Percentiles rank a stretch among this genome's conserved stretches.
Evolutionary conservation across 2,888 invertebrate genomes (phyloP).

Genomic region (Cartodere bifasciata): DNA sequence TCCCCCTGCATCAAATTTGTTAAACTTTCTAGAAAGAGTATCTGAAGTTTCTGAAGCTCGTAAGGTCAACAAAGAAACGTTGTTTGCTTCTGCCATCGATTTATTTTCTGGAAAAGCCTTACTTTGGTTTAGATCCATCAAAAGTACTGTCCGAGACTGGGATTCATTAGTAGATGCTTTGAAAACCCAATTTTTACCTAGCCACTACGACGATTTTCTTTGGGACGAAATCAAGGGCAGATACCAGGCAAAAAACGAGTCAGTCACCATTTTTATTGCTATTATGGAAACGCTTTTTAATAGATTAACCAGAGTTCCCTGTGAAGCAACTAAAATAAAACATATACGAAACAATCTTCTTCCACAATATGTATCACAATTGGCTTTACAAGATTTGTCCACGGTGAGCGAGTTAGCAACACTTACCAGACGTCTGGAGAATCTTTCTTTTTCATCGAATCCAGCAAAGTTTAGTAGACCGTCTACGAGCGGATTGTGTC

Average conservation of each 20-base stretch:
- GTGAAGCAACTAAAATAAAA: background rate
- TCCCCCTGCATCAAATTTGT: background rate
- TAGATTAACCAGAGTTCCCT: background rate
- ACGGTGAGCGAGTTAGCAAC: background rate
- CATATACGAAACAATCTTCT: background rate
- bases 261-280: background rate
- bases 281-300: background rate
- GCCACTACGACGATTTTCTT: background rate
- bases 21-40: background rate
- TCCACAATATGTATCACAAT: background rate
- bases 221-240: background rate
- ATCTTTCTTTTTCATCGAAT: no score
- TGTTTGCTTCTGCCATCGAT: background rate
- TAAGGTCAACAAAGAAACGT: background rate
- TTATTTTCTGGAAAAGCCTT: background rate
- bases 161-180: background rate
- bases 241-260: background rate
- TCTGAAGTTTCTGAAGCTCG: background rate
- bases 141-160: background rate
- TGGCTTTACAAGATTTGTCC: background rate
- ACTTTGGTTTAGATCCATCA: background rate
- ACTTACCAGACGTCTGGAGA: background rate
- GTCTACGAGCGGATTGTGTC: background rate
- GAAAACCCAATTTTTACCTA: background rate
- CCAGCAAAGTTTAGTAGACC: background rate